These are phyloP conservation scores for Lucilia cuprina DNA, from an alignment of 1,140 invertebrate species.

Conservation along the genomic window DNA sequence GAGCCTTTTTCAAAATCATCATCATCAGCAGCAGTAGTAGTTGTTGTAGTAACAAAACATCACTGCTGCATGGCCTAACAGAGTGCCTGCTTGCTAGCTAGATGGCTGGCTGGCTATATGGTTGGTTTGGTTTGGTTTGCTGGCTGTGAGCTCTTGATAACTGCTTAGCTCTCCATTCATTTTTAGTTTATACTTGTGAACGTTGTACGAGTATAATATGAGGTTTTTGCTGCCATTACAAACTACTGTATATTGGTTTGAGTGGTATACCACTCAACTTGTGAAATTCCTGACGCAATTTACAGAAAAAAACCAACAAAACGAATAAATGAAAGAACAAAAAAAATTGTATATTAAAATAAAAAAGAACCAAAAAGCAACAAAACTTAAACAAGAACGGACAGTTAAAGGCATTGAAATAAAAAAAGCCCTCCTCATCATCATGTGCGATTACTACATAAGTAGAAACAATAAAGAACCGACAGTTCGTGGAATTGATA, in stretches of 20 bases:
- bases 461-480: too few relatives aligned
- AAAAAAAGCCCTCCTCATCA: neutral
- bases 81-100: neutral
- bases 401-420: neutral
- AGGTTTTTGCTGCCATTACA: slow-evolving; percentile 27
- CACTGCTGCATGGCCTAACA: neutral
- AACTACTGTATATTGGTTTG: slow-evolving; percentile 30
- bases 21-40: neutral
- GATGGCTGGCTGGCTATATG: neutral
- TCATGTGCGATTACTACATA: too few relatives aligned
- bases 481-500: too few relatives aligned
- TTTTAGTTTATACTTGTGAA: neutral
- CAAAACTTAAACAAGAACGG: neutral
- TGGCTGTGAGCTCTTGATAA: neutral
- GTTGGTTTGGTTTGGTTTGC: neutral
- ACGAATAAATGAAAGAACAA: neutral
- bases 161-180: neutral
- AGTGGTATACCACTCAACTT: slow-evolving; percentile 31
- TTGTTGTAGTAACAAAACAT: neutral
- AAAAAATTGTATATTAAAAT: slow-evolving; percentile 8
- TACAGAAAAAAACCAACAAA: neutral
- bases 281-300: slow-evolving; percentile 35
- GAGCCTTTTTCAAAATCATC: slow-evolving; percentile 6
- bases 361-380: neutral
- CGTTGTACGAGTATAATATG: slow-evolving; percentile 17